Evolutionary conservation across 2,113 vertebrate species (phyloP), one percentile per base, ranked within the genome.

Genomic region (Sinocyclocheilus grahami): DNA sequence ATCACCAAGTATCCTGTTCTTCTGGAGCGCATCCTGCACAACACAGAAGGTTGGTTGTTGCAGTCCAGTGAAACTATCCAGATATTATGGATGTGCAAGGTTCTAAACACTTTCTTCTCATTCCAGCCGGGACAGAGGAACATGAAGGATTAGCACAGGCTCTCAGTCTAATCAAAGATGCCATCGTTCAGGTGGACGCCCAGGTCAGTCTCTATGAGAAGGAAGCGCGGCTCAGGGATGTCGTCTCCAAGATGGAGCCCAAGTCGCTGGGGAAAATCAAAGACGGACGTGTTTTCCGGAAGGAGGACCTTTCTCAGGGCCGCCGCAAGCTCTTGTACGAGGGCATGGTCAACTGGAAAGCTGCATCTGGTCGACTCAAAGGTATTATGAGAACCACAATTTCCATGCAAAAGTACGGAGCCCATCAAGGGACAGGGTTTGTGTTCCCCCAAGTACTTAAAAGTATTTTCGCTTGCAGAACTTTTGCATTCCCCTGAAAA

Each of bases 1-100:
- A 97, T 99, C 88, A 99, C 96, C 79, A 99, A 99, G 83, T 99
- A 99, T 79, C 98, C 98, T 0, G 97, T 98, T 0, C 92, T 99
- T 58, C 94, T 99, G 91, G 97, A 99, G 60, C 95, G 98, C 0
- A 95, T 99, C 53, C 91, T 98, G 8, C 96, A 97, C 74, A 97
- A 98, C 89, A 98, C 97, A 0, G 95, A 97, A 96, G 98, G 98
- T 99, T 81, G 1, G 42, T 12, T 0, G 5, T 46, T 46, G 60
- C 0, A 0, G 16, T 51, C 0, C 42, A 20, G 5, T 79, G 30
- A 63, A 30, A 20, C 10, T 30, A 1, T 60, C 3, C 65, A 72
- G 24, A 39, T 33, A n/a, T 20, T 63, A 14, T 30, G n/a, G 33
- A 13, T 42, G 18, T 63, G 30, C n/a, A 67, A 53, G 10, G 1